Evolutionary conservation across 1,140 invertebrate species (phyloP).

Genomic region (Drosophila paulistorum): DNA sequence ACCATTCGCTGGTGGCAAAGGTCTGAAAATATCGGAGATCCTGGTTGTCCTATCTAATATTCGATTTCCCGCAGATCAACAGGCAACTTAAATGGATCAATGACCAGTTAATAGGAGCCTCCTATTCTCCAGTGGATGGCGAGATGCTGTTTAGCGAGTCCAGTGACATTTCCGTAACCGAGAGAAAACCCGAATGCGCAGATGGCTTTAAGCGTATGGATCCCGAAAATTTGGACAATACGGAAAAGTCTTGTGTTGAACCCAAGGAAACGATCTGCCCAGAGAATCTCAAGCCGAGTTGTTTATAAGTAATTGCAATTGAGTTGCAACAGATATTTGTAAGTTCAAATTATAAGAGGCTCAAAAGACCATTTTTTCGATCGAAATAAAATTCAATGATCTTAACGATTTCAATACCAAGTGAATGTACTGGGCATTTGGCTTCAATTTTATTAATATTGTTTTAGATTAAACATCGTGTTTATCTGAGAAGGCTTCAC

Average conservation of each 20-base stretch:
- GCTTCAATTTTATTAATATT: too few species aligned
- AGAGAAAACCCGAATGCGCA: constrained; percentile 3
- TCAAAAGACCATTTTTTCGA: too few species aligned
- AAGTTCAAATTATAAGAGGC: neutral
- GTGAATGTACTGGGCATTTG: too few species aligned
- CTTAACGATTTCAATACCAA: too few species aligned
- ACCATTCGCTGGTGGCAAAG: constrained; percentile 20
- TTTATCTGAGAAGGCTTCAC: too few species aligned
- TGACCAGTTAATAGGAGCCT: constrained; percentile 18
- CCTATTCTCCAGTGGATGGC: constrained; percentile 38
- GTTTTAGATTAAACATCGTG: too few species aligned
- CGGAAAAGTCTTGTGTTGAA: neutral
- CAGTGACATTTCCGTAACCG: constrained; percentile 9
- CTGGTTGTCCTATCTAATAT: too few species aligned
- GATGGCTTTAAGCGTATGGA: neutral
- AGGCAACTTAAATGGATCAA: constrained; percentile 53
- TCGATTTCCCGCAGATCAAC: constrained; percentile 45
- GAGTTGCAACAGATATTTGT: neutral
- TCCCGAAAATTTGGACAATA: neutral
- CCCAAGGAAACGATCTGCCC: constrained; percentile 24
- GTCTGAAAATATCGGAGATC: neutral
- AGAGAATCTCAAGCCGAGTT: constrained; percentile 50
- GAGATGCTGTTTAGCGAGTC: constrained; percentile 18
- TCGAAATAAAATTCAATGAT: too few species aligned
- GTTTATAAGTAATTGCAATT: neutral